phyloP scores from a whole-genome alignment of 1,140 invertebrate species.

The Hypothenemus hampei region DNA sequence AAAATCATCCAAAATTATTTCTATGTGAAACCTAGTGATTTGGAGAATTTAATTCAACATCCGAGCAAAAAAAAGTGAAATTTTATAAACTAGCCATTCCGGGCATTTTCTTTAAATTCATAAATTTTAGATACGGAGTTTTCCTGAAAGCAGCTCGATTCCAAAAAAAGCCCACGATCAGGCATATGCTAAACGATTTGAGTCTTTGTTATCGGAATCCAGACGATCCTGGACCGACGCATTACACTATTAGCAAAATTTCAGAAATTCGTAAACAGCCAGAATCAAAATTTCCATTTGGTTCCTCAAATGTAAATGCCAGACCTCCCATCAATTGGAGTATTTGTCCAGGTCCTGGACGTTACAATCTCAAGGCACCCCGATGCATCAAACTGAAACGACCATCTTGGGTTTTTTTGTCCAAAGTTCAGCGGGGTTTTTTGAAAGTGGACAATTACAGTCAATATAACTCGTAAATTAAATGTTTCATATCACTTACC shows the following conservation, averaged over 20 bases:
- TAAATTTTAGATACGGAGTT: conserved; percentile 31
- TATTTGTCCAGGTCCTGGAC: conserved; percentile 36
- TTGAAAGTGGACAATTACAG: conserved; percentile 30
- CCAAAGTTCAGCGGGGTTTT: conserved; percentile 23
- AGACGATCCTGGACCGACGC: conserved; percentile 34
- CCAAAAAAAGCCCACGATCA: conserved; percentile 29
- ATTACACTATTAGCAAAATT: conserved; percentile 21
- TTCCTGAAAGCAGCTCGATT: conserved; percentile 33
- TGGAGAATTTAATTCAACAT: conserved; percentile 34
- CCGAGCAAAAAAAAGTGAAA: conserved; percentile 33
- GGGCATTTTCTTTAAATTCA: too few species aligned
- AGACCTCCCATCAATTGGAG: conserved; percentile 31
- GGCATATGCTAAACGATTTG: conserved; percentile 33
- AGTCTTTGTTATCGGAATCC: conserved; percentile 36
- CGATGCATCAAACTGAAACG: conserved; percentile 28
- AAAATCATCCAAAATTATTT: conserved; percentile 31
- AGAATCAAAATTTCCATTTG: conserved; percentile 29
- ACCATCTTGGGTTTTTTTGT: conserved; percentile 36
- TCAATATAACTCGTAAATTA: conserved; percentile 7
- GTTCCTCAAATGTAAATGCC: conserved; percentile 29
- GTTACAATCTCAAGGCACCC: conserved; percentile 32
- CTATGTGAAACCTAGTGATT: conserved; percentile 32
- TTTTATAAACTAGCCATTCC: background rate
- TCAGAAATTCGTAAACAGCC: conserved; percentile 23
- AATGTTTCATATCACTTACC: conserved; percentile 12